These are phyloP conservation scores for Tromatobia lineatoria DNA, from an alignment of 2,888 invertebrate species.

Conservation along the genomic window DNA sequence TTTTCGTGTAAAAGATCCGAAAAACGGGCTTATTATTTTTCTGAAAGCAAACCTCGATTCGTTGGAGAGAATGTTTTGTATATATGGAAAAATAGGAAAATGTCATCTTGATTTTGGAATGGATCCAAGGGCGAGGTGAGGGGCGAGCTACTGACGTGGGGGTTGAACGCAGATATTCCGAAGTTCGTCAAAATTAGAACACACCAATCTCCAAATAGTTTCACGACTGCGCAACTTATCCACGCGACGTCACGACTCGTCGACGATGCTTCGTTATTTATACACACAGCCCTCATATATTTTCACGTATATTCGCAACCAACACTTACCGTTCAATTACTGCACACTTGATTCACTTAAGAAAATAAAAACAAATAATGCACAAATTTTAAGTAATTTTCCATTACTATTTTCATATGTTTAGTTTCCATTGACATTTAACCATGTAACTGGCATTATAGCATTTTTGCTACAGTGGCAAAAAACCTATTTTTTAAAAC, in stretches of 20 bases:
- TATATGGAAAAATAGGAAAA: slow-evolving; percentile 24
- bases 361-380: not conserved
- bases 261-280: not conserved
- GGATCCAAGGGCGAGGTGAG: slow-evolving; percentile 73
- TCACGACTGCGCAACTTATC: slow-evolving; percentile 71
- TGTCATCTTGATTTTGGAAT: slow-evolving; percentile 68
- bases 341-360: no score
- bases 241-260: slow-evolving; percentile 14
- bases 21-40: no score
- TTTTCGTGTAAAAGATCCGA: no score
- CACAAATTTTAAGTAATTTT: no score
- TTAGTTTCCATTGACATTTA: no score
- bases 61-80: no score
- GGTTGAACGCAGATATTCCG: not conserved
- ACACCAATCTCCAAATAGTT: slow-evolving; percentile 69
- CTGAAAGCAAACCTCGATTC: no score
- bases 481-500: no score
- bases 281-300: not conserved
- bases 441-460: no score
- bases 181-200: slow-evolving; percentile 65
- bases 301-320: not conserved
- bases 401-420: no score
- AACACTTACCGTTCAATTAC: no score
- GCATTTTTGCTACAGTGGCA: no score
- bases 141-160: slow-evolving; percentile 45